phyloP scores from a whole-genome alignment of 1,140 invertebrate species.

The Tetramorium alpestre region DNA sequence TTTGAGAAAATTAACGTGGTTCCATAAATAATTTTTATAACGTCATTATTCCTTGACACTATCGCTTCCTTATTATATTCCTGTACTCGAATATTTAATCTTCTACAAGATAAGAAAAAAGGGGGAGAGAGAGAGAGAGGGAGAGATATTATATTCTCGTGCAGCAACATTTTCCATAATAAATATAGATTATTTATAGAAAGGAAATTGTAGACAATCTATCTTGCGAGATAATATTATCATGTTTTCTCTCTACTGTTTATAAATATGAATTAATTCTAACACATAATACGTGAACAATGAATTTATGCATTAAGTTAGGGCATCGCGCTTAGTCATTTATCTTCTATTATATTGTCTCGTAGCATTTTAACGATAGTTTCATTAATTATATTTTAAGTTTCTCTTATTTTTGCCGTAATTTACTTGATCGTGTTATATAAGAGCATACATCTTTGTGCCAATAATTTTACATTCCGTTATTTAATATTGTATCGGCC shows the following conservation, averaged over 20 bases:
- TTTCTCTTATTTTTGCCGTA: neutral
- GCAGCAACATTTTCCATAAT: neutral
- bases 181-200: constrained; percentile 1
- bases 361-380: neutral
- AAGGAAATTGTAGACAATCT: neutral
- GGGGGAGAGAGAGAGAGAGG: neutral
- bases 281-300: neutral
- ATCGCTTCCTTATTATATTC: neutral
- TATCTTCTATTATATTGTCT: constrained; percentile 18
- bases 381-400: constrained; percentile 4
- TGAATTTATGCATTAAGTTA: constrained; percentile 24
- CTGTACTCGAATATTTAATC: neutral
- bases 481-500: neutral
- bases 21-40: neutral
- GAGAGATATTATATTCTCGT: neutral
- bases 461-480: neutral
- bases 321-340: neutral
- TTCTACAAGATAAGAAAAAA: neutral
- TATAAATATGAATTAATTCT: constrained; percentile 30
- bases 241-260: neutral
- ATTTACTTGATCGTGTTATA: neutral
- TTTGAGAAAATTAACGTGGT: neutral
- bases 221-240: neutral
- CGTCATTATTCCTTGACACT: neutral
- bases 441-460: neutral